Percentiles rank a stretch among this genome's conserved stretches.
These are phyloP conservation scores for Solen grandis DNA, from an alignment of 1,140 invertebrate species.

Conservation along the genomic window DNA sequence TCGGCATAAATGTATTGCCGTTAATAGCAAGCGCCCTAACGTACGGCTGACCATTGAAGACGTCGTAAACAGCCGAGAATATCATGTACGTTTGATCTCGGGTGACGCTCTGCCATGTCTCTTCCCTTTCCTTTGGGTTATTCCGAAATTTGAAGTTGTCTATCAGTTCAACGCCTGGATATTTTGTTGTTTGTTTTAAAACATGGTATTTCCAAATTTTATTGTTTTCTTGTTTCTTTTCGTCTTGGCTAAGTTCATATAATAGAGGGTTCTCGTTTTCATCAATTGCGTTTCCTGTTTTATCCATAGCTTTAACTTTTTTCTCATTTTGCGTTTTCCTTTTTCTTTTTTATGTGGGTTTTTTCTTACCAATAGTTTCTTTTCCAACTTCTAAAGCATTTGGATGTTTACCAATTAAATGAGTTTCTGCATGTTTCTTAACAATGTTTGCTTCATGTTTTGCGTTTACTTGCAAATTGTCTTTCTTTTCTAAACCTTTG, in stretches of 20 bases:
- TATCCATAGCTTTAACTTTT: background rate
- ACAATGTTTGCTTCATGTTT: too few relatives aligned
- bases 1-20: conserved; percentile 16
- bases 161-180: conserved; percentile 11
- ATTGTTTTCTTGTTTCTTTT: background rate
- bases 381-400: too few relatives aligned
- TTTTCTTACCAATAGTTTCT: too few relatives aligned
- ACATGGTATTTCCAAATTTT: too few relatives aligned
- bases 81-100: conserved; percentile 16
- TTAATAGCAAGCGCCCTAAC: conserved; percentile 7
- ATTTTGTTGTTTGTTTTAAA: background rate
- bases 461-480: too few relatives aligned
- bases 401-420: too few relatives aligned
- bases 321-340: background rate
- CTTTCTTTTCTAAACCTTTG: too few relatives aligned
- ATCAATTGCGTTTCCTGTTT: background rate
- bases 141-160: conserved; percentile 17
- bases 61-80: background rate
- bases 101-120: conserved; percentile 3
- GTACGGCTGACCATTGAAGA: conserved; percentile 12
- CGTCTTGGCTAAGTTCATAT: background rate
- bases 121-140: background rate
- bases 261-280: background rate
- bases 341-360: background rate
- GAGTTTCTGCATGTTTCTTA: too few relatives aligned